Conservation (phyloP, 2,113 vertebrate species). For the Thryonomys swinderianus region DNA sequence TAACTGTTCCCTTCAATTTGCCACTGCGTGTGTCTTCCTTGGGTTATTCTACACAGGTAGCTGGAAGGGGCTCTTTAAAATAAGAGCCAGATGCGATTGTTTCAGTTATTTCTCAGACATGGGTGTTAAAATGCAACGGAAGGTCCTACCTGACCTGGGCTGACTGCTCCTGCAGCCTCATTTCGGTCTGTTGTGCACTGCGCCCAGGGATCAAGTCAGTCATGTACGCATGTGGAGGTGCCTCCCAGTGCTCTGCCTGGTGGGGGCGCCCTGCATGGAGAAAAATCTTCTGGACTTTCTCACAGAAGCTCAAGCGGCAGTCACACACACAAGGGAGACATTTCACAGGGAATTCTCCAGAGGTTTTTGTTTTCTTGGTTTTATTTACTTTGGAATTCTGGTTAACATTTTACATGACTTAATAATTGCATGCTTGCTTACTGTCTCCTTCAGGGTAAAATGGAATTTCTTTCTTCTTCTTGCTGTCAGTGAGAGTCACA, state of each 20-base stretch:
- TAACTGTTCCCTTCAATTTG: neutral
- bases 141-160: neutral
- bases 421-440: neutral
- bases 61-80: neutral
- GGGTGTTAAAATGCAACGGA: neutral
- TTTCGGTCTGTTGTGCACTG: neutral
- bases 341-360: neutral
- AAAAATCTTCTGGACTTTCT: neutral
- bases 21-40: neutral
- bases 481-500: no score
- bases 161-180: neutral
- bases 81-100: neutral
- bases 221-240: neutral
- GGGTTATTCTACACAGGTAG: neutral
- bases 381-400: neutral
- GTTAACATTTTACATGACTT: neutral
- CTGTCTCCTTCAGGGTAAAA: neutral
- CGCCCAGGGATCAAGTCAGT: neutral
- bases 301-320: neutral
- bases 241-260: neutral
- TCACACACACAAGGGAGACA: neutral
- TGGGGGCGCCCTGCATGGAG: neutral
- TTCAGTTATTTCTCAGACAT: neutral
- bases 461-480: neutral
- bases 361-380: neutral